Percentiles rank a stretch among this genome's conserved stretches.
phyloP scores from a whole-genome alignment of 1,140 invertebrate genomes.

The Ephestia elutella region DNA sequence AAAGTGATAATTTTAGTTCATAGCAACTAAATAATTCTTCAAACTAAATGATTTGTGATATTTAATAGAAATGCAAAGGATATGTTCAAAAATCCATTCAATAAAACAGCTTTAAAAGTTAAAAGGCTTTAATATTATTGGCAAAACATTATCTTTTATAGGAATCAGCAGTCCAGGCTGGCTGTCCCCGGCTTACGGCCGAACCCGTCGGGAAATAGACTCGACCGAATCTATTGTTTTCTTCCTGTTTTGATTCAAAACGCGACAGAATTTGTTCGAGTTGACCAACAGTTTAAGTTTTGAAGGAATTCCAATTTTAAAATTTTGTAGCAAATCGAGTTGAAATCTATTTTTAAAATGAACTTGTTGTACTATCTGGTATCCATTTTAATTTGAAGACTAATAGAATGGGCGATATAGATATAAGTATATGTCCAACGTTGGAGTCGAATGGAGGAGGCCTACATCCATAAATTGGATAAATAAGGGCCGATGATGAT shows the following conservation, averaged over 20 bases:
- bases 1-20: no score
- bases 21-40: no score
- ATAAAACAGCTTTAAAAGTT: background rate
- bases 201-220: conserved; percentile 7
- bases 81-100: no score
- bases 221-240: background rate
- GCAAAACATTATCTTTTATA: conserved; percentile 11
- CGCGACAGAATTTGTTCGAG: background rate
- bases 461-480: no score
- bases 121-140: background rate
- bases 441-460: no score
- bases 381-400: no score
- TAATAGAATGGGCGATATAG: no score
- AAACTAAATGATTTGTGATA: no score
- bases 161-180: conserved; percentile 33
- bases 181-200: conserved; percentile 39
- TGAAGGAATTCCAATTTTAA: background rate
- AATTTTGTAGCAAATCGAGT: background rate
- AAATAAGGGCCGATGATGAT: no score
- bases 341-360: background rate
- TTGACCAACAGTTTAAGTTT: background rate
- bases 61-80: background rate
- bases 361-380: background rate
- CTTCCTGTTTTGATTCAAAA: background rate
- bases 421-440: no score